These are phyloP conservation scores for Carassius auratus DNA, from an alignment of 2,113 vertebrate species.

Conservation along the genomic window DNA sequence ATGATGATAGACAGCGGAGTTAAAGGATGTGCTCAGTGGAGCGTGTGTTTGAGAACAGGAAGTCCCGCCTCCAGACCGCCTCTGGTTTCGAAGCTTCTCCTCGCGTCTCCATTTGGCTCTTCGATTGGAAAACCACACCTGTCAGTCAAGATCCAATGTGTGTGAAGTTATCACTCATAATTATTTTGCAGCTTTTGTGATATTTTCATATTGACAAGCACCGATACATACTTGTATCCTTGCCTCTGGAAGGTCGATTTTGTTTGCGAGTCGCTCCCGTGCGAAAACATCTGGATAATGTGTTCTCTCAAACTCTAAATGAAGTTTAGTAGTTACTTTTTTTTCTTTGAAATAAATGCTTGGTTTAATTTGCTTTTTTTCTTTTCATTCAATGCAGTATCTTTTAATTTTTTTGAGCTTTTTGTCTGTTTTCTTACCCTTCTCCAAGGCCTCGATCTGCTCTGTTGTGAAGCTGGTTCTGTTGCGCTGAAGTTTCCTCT, in stretches of 20 bases:
- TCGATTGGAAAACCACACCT: conserved; percentile 94
- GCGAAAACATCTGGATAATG: conserved; percentile 87
- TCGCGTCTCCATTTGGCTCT: conserved; percentile 89
- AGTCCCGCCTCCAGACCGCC: conserved; percentile 75
- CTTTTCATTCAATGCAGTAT: too few relatives aligned
- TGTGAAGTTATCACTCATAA: not conserved
- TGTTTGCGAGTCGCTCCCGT: conserved; percentile 82
- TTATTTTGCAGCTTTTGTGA: not conserved
- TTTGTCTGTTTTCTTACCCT: conserved; percentile 71
- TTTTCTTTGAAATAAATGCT: not conserved
- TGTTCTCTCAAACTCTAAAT: conserved; percentile 83
- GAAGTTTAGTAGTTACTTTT: conserved; percentile 34
- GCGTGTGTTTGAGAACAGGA: conserved; percentile 78
- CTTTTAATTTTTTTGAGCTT: not conserved
- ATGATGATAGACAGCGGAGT: conserved; percentile 78
- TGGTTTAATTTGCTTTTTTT: not conserved
- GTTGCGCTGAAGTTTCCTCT: conserved; percentile 87
- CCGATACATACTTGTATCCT: conserved; percentile 78
- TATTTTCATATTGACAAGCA: not conserved
- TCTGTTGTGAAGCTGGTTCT: conserved; percentile 86
- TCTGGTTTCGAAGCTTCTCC: conserved; percentile 86
- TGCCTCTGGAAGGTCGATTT: conserved; percentile 85
- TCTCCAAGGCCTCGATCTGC: conserved; percentile 87
- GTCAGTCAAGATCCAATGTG: conserved; percentile 47
- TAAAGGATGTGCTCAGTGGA: conserved; percentile 80